Evolutionary conservation across 1,140 invertebrate genomes (phyloP), one percentile per base, ranked within the genome.

Genomic region (Potamilus streckersoni): DNA sequence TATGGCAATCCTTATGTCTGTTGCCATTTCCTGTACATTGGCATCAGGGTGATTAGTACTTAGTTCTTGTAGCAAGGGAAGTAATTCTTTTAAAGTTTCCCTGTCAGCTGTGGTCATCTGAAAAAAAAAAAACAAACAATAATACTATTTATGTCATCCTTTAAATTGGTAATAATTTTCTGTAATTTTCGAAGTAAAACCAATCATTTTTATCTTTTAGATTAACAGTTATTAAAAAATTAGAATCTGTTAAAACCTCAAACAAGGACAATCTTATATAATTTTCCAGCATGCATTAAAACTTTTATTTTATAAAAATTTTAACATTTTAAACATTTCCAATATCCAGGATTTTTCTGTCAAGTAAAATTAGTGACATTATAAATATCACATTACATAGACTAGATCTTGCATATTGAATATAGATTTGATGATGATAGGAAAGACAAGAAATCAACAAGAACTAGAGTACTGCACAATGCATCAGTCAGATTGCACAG

Each of bases 1-100:
- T 61, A 93, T 90, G 55, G 91, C 83, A 66, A 88, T 85, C 58
- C 90, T 87, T 2, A 93, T 78, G 65, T 87, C 86, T 59, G 82
- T 79, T 3, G 88, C 85, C 87, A 89, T 88, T 80, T 88, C 83
- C 77, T 85, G 82, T 55, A 90, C 78, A 65, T 71, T 76, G 12
- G 79, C 62, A 57, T 86, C 81, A 62, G 77, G 67, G 73, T 87
- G 82, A 83, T 92, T 88, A 27, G 86, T 75, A 16, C 90, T 71
- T 55, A 91, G 67, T 38, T 85, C 67, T 49, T 90, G 85, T 8
- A 93, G 83, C 75, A 91, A 90, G 57, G 83, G 85, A 15, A 91
- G 75, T 62, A 93, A 89, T 56, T 90, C 82, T 74, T 91, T 85
- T 79, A 93, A 90, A 0, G 82, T 79, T 38, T 81, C 60, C 84